Percentiles rank a stretch among this genome's conserved stretches.
Evolutionary conservation across 2,888 invertebrate species (phyloP).

Genomic region (Andricus quercusramuli): DNA sequence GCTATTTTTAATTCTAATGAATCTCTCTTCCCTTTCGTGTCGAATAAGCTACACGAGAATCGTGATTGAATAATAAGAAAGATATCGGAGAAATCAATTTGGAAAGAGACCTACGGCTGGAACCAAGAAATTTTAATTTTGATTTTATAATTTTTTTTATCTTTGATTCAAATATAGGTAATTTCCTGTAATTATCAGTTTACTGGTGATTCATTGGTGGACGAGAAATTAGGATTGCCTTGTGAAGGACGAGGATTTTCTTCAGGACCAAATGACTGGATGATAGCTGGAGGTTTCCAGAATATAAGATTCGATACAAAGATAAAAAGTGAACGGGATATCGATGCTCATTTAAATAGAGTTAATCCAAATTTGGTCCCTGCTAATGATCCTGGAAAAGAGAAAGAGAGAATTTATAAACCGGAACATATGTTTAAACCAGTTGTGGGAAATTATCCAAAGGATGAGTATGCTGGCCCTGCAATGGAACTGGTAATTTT

Average conservation of each 20-base stretch:
- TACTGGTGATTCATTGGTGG: conserved; percentile 46
- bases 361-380: conserved; percentile 42
- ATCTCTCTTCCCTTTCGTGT: neutral
- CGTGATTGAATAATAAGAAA: conserved; percentile 47
- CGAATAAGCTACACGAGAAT: conserved; percentile 50
- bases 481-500: conserved; percentile 72
- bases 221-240: neutral
- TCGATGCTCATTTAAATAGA: conserved; percentile 44
- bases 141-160: neutral
- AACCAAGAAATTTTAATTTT: neutral
- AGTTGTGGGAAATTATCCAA: conserved; percentile 53
- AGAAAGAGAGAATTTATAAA: conserved; percentile 51
- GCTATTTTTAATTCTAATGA: neutral
- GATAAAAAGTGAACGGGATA: conserved; percentile 49
- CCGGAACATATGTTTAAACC: conserved; percentile 63
- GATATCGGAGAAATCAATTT: conserved; percentile 1
- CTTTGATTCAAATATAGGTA: conserved; percentile 3
- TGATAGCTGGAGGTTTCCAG: neutral
- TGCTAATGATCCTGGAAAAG: conserved; percentile 38
- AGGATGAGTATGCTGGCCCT: conserved; percentile 73
- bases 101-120: neutral
- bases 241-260: conserved; percentile 3
- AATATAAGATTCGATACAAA: conserved; percentile 6
- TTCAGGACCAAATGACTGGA: conserved; percentile 3
- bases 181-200: conserved; percentile 47